A percentile compares a stretch with the other conserved stretches of the same genome.
phyloP scores from a whole-genome alignment of 2,113 vertebrate species.

The Microcebus murinus region DNA sequence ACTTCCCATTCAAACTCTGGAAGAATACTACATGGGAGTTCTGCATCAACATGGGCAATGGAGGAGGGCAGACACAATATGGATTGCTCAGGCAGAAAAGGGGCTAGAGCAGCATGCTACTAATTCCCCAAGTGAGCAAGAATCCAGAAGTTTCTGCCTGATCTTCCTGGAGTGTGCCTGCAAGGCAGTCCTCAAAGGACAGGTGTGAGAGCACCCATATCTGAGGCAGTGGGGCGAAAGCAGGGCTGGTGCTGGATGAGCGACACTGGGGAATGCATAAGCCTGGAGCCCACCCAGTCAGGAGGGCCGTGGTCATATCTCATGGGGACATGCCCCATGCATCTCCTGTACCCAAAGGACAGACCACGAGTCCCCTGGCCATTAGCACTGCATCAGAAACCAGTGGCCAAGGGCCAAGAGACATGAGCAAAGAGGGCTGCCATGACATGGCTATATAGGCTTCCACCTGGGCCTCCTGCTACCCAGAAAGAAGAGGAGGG shows the following conservation, averaged over 20 bases:
- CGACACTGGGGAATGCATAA: neutral
- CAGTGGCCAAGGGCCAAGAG: neutral
- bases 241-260: neutral
- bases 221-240: neutral
- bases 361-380: neutral
- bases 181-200: neutral
- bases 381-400: neutral
- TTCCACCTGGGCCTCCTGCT: neutral
- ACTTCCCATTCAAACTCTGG: neutral
- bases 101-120: neutral
- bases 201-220: neutral
- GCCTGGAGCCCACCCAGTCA: neutral
- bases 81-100: neutral
- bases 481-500: neutral
- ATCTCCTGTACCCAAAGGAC: neutral
- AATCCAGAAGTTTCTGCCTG: neutral
- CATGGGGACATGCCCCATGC: neutral
- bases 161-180: neutral
- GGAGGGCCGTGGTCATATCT: neutral
- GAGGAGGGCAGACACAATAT: neutral
- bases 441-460: neutral
- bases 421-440: neutral
- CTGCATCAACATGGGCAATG: neutral
- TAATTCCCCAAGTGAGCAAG: no score
- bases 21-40: neutral